Evolutionary conservation across 2,113 vertebrate species (phyloP).

Genomic region (Gopherus flavomarginatus): DNA sequence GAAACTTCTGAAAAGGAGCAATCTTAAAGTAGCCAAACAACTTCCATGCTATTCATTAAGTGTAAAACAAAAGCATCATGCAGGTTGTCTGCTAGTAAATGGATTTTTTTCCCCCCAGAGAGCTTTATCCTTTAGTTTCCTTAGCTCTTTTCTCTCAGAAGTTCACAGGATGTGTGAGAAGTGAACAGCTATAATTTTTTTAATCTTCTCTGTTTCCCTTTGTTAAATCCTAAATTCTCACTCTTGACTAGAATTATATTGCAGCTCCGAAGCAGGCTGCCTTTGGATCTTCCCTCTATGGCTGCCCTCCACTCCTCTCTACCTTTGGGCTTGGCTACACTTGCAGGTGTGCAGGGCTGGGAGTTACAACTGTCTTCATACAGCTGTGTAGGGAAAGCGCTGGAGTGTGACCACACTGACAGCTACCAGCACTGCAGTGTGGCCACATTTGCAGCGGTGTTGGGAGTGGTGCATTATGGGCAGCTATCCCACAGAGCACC

Average conservation of each 20-base stretch:
- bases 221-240: background rate
- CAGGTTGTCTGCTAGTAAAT: background rate
- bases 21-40: background rate
- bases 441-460: no score
- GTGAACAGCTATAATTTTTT: background rate
- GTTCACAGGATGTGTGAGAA: background rate
- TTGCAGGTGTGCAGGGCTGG: no score
- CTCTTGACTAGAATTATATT: background rate
- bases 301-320: background rate
- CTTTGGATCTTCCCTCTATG: background rate
- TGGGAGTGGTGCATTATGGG: no score
- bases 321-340: background rate
- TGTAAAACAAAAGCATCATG: background rate
- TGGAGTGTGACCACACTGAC: no score
- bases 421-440: no score
- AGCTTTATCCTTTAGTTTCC: background rate
- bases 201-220: rapidly evolving
- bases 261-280: rapidly evolving
- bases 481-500: no score
- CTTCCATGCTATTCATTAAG: background rate
- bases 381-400: no score
- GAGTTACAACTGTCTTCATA: no score
- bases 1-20: background rate
- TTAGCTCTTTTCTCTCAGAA: background rate
- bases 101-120: background rate